Evolutionary conservation across 2,113 vertebrate genomes (phyloP), one percentile per base, ranked within the genome.

Genomic region (Myotis yumanensis): DNA sequence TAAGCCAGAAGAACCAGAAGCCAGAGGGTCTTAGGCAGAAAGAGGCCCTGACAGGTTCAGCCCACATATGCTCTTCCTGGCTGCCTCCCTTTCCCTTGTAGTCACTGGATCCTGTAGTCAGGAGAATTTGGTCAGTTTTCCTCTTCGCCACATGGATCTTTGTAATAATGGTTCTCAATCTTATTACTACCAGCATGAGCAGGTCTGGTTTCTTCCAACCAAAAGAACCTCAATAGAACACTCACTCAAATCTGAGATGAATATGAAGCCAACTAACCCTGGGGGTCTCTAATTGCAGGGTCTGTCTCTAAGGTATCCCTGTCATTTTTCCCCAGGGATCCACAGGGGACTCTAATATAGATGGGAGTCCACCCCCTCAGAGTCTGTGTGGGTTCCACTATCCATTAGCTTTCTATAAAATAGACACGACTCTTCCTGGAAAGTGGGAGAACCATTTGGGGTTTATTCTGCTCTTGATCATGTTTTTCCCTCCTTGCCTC

Each of bases 31-130:
- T 86, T 30, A 8, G 35, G 14, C 12, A 46, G 57, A 35, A 62
- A 66, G 35, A 59, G 37, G 17, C 20, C 32, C 17, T 11, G 22
- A 2, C 59, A 32, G 43, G 2, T 1, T 9, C 83, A 66, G 43
- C 35, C 25, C 14, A 0, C 2, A 4, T 0, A 0, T 23, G 10
- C 25, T 80, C 57, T 62, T 51, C 1, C 87, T 48, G 16, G 43
- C 85, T 85, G 66, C n/a, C 15, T 69, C 37, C 57, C 98, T 99
- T 72, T 98, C 99, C 99, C 30, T 99, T 98, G 0, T 99, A 99
- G 81, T 99, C 99, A 0, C 98, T 99, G 30, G 98, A 97, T 99
- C 99, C 98, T 98, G 37, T 98, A 98, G 0, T 99, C 95, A 99
- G 97, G 95, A 98, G 91, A 0, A 99, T 99, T 93, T 98, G 98